These are phyloP conservation scores for Acrocephalus arundinaceus DNA, from an alignment of 2,113 vertebrate species.

Conservation along the genomic window DNA sequence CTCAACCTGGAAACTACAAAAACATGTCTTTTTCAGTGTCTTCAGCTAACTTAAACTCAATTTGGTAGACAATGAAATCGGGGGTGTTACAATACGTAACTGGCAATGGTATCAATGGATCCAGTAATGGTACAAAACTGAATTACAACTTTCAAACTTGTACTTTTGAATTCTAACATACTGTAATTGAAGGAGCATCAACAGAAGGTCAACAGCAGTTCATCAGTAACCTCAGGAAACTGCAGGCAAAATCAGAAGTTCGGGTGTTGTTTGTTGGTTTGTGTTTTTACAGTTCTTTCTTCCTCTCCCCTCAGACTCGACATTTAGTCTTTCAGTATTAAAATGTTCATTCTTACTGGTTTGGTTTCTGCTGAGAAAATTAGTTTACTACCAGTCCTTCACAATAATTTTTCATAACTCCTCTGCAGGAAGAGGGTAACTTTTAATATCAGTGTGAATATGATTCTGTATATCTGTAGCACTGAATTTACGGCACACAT, in stretches of 20 bases:
- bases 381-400: slow-evolving; percentile 39
- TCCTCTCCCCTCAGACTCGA: not conserved
- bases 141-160: not conserved
- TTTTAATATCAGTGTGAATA: slow-evolving; percentile 51
- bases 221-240: not conserved
- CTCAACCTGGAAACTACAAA: not conserved
- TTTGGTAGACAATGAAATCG: not conserved
- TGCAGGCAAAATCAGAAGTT: not conserved
- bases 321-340: not conserved
- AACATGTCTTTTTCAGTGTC: not conserved
- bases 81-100: not conserved
- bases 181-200: not conserved
- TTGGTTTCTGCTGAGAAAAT: slow-evolving; percentile 44
- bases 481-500: slow-evolving; percentile 43
- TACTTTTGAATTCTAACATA: not conserved
- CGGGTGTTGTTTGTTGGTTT: not conserved
- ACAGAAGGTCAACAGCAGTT: not conserved
- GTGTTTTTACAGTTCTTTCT: not conserved
- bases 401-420: slow-evolving; percentile 53
- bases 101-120: not conserved
- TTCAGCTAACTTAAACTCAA: not conserved
- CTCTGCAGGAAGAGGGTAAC: slow-evolving; percentile 56
- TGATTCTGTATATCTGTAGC: slow-evolving; percentile 26
- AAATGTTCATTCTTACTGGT: not conserved
- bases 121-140: not conserved